These are phyloP conservation scores for Andrena chrysosceles DNA, from an alignment of 2,888 invertebrate species.

Conservation along the genomic window DNA sequence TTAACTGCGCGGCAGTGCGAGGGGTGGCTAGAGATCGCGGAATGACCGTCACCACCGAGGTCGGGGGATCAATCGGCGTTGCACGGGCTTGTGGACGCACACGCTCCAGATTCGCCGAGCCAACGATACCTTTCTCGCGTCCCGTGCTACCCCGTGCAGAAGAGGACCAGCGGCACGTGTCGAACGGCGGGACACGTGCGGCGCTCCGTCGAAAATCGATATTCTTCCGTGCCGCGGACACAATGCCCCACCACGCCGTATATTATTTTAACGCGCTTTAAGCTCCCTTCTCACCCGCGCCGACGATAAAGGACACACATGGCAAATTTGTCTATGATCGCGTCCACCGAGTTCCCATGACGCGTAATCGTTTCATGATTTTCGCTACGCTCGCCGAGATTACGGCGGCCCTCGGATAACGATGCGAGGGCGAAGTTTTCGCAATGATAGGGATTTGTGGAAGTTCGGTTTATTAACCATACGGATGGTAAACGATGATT, in stretches of 20 bases:
- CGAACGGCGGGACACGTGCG: constrained; percentile 63
- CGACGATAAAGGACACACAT: constrained; percentile 14
- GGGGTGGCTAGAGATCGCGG: constrained; percentile 57
- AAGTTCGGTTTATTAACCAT: too few relatives aligned
- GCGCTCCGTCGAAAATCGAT: constrained; percentile 64
- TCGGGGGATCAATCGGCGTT: constrained; percentile 70
- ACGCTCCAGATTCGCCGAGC: constrained; percentile 35
- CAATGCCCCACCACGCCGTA: constrained; percentile 49
- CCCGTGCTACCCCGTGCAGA: constrained; percentile 42
- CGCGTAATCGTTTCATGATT: constrained; percentile 53
- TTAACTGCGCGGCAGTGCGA: constrained; percentile 51
- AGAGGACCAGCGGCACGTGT: constrained; percentile 60
- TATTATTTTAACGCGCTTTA: constrained; percentile 68
- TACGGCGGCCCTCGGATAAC: not conserved
- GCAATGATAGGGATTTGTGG: not conserved
- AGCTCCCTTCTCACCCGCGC: constrained; percentile 1
- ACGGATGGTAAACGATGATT: too few relatives aligned
- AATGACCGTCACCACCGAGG: constrained; percentile 56
- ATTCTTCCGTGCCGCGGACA: constrained; percentile 42
- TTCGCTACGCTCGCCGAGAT: constrained; percentile 32
- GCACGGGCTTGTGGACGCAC: constrained; percentile 44
- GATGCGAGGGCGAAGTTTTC: not conserved
- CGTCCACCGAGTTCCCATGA: constrained; percentile 52
- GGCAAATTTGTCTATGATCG: constrained; percentile 53
- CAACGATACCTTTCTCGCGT: constrained; percentile 45